Percentiles rank a stretch among this genome's conserved stretches.
Conservation (phyloP, 2,888 invertebrate species). For the Neoaliturus tenellus region DNA sequence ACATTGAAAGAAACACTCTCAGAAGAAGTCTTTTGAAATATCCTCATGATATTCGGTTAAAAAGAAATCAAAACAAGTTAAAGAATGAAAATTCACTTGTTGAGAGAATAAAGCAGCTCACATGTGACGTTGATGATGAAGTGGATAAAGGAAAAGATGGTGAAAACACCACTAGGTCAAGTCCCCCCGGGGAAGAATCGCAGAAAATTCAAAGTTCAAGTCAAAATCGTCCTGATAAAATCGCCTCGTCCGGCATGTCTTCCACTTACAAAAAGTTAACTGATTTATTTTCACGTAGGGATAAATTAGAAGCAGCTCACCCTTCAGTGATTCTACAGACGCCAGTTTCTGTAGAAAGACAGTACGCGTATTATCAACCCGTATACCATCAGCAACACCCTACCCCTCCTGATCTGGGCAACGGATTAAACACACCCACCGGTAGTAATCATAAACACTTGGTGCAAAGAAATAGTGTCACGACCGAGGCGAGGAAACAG, state of each 20-base stretch:
- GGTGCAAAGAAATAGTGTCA: constrained; percentile 70
- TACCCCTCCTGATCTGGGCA: constrained; percentile 76
- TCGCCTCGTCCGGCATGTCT: constrained; percentile 72
- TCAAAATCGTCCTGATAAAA: constrained; percentile 49
- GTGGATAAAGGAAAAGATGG: constrained; percentile 66
- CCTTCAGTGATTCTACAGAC: constrained; percentile 61
- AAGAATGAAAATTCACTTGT: constrained; percentile 84
- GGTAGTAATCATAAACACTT: constrained; percentile 68
- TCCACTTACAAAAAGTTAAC: constrained; percentile 81
- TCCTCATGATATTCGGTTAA: constrained; percentile 63
- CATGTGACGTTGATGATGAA: constrained; percentile 88
- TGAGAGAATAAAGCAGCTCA: constrained; percentile 90
- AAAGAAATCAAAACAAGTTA: constrained; percentile 69
- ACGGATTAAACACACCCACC: constrained; percentile 73
- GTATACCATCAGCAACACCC: constrained; percentile 59
- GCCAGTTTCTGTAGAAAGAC: constrained; percentile 63
- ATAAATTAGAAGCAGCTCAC: constrained; percentile 55
- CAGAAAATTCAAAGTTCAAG: constrained; percentile 22
- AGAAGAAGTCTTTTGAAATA: constrained; percentile 86
- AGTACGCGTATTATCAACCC: constrained; percentile 66
- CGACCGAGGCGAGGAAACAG: constrained; percentile 83
- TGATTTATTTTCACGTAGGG: constrained; percentile 75
- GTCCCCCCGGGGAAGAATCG: constrained; percentile 81
- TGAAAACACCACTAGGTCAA: constrained; percentile 74
- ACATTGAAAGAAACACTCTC: constrained; percentile 91